Evolutionary conservation across 2,888 invertebrate genomes (phyloP).

Genomic region (Syrista parreyssii): DNA sequence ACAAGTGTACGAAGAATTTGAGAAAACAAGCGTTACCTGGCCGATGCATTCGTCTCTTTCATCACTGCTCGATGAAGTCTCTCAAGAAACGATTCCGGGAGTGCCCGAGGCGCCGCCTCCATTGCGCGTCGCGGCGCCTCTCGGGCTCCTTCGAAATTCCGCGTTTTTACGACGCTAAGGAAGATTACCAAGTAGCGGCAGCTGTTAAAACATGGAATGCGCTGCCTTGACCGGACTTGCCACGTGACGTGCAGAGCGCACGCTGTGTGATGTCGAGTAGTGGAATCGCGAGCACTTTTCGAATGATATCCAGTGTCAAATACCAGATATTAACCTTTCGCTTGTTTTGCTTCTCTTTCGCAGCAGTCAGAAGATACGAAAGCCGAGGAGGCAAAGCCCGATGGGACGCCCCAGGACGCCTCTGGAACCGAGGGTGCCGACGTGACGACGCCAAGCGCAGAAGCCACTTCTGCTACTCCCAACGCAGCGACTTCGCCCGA

Average conservation of each 20-base stretch:
- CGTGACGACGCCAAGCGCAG: slow-evolving; percentile 60
- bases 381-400: slow-evolving; percentile 49
- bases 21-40: not conserved
- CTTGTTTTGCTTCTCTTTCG: slow-evolving; percentile 14
- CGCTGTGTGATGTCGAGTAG: not conserved
- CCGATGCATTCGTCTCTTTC: not conserved
- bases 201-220: not conserved
- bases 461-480: slow-evolving; percentile 54
- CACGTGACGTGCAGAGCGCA: not conserved
- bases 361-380: slow-evolving; percentile 19
- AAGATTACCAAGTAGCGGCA: not conserved
- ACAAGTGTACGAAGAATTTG: not conserved
- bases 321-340: not conserved
- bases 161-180: not conserved
- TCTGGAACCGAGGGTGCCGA: slow-evolving; percentile 54
- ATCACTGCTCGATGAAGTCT: not conserved
- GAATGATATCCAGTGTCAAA: not conserved
- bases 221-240: not conserved
- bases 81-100: not conserved
- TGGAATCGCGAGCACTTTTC: not conserved
- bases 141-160: too few species aligned
- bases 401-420: slow-evolving; percentile 55
- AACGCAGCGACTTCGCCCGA: slow-evolving; percentile 58
- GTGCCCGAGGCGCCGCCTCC: not conserved
- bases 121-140: not conserved